Evolutionary conservation across 2,797 vertebrate genomes (phyloP).

Genomic region (Tangara arthus): DNA sequence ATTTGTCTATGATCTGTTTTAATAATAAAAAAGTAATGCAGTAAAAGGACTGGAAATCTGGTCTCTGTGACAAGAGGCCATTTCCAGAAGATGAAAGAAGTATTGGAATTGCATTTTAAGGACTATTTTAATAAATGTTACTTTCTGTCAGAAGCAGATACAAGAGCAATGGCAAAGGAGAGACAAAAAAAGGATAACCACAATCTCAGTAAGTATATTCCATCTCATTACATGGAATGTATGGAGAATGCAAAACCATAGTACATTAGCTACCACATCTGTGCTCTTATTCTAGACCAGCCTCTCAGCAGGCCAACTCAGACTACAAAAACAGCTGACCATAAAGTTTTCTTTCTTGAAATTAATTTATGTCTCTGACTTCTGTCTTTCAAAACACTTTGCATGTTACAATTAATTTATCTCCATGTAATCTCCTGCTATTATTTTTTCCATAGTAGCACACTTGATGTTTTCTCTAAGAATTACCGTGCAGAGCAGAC

Average conservation of each 20-base stretch:
- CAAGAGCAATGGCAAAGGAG: conserved; percentile 92
- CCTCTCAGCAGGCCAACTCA: neutral
- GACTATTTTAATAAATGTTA: conserved; percentile 50
- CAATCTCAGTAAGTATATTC: conserved; percentile 90
- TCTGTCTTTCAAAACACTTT: neutral
- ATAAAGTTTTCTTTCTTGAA: neutral
- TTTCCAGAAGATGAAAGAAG: neutral
- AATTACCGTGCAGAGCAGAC: neutral
- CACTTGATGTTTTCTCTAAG: neutral
- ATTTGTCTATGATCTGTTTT: neutral
- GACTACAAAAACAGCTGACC: neutral
- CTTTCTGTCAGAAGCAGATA: conserved; percentile 86
- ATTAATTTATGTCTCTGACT: neutral
- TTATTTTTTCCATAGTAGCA: neutral
- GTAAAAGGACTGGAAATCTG: neutral
- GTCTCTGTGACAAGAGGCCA: neutral
- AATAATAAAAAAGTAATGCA: neutral
- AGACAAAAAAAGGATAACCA: conserved; percentile 99
- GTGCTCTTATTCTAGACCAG: neutral
- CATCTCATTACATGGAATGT: neutral
- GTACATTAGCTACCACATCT: neutral
- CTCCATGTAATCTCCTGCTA: neutral
- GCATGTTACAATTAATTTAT: neutral
- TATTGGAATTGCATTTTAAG: neutral
- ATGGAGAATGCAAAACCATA: neutral